These are phyloP conservation scores for Porites lobata DNA, from an alignment of 92 coral and sea anemone genomes.

Conservation along the genomic window DNA sequence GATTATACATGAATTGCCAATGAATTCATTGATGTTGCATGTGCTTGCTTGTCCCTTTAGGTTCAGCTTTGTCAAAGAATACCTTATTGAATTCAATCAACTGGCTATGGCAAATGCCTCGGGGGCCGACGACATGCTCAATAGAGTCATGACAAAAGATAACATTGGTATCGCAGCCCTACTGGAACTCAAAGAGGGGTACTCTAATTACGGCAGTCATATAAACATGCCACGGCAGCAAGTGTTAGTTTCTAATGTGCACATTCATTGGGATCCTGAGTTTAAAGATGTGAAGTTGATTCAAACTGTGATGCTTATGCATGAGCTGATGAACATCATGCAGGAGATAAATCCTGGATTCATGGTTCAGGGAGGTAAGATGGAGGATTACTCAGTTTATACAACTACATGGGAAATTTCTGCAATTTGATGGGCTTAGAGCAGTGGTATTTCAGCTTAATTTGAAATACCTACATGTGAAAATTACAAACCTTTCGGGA, in stretches of 20 bases:
- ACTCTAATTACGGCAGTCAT: constrained; percentile 55
- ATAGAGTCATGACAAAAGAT: constrained; percentile 99
- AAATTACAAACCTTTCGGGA: no score
- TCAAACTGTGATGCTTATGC: constrained; percentile 97
- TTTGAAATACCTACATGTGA: no score
- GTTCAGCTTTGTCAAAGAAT: constrained; percentile 91
- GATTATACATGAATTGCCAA: no score
- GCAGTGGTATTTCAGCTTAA: no score
- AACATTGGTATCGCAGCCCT: constrained; percentile 97
- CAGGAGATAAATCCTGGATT: constrained; percentile 91
- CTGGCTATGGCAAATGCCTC: constrained; percentile 97
- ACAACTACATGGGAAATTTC: no score
- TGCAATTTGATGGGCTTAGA: no score
- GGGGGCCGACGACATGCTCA: constrained; percentile 98
- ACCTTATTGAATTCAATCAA: constrained; percentile 97
- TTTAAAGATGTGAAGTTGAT: constrained; percentile 96
- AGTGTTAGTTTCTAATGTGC: constrained; percentile 96
- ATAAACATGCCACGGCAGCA: constrained; percentile 83
- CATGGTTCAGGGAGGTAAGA: constrained; percentile 85
- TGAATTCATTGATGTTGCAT: no score
- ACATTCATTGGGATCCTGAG: constrained; percentile 99
- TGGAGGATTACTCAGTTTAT: not conserved
- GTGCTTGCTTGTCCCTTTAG: constrained; percentile 38
- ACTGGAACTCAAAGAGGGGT: constrained; percentile 89
- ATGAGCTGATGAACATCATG: constrained; percentile 89